Conservation (phyloP, 2,888 invertebrate genomes). For the Heliconius aoede region DNA sequence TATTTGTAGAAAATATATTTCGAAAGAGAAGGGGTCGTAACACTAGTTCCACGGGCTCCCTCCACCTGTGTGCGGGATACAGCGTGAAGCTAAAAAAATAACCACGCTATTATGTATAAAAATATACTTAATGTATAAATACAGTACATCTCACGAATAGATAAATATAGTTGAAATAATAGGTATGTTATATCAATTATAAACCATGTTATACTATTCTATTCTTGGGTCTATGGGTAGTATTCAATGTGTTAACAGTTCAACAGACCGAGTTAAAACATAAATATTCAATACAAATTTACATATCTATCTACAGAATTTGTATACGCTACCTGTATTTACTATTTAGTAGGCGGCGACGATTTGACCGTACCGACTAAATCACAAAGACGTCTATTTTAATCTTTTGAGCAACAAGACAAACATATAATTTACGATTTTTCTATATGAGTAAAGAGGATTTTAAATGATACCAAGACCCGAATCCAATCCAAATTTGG, state of each 20-base stretch:
- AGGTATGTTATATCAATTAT: neutral
- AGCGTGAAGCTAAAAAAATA: neutral
- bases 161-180: too few relatives aligned
- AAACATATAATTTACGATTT: neutral
- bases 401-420: neutral
- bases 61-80: neutral
- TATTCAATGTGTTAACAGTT: constrained; percentile 1
- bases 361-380: neutral
- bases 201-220: neutral
- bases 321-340: neutral
- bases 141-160: too few relatives aligned
- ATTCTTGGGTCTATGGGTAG: neutral
- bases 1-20: neutral
- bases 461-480: neutral
- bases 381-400: neutral
- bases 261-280: neutral
- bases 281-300: constrained; percentile 19
- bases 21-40: too few relatives aligned
- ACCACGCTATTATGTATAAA: neutral
- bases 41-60: too few relatives aligned
- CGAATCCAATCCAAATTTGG: neutral
- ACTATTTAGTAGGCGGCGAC: neutral
- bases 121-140: too few relatives aligned
- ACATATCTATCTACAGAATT: neutral
- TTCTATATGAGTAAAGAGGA: neutral